These are phyloP conservation scores for Selenia dentaria DNA, from an alignment of 2,888 invertebrate species.

Conservation along the genomic window DNA sequence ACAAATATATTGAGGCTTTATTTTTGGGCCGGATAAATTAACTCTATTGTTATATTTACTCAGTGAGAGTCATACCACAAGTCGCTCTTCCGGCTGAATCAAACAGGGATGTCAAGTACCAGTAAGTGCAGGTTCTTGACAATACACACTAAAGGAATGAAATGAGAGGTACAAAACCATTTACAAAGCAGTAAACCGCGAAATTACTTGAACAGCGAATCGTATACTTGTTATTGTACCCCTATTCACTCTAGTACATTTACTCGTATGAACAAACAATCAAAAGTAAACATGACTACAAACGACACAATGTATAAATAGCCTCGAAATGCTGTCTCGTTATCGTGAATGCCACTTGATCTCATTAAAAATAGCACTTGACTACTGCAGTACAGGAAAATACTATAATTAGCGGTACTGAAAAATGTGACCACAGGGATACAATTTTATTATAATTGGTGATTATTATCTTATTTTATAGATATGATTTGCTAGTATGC, in stretches of 20 bases:
- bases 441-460: no score
- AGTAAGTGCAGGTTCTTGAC: conserved; percentile 7
- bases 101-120: conserved; percentile 8
- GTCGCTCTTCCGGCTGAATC: conserved; percentile 1
- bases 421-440: no score
- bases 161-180: conserved; percentile 25
- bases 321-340: no score
- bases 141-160: conserved; percentile 15
- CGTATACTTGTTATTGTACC: background rate
- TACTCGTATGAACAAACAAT: conserved; percentile 3
- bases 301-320: no score
- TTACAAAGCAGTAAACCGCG: conserved; percentile 28
- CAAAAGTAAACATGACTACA: background rate
- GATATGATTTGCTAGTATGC: no score
- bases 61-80: background rate
- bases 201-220: conserved; percentile 24
- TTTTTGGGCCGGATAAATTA: background rate
- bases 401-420: no score
- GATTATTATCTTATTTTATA: no score
- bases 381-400: no score
- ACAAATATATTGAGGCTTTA: background rate
- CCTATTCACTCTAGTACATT: background rate
- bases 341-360: no score
- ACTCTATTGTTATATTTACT: background rate
- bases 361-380: no score